phyloP scores from a whole-genome alignment of 2,888 invertebrate species.

The Smittia sp. region DNA sequence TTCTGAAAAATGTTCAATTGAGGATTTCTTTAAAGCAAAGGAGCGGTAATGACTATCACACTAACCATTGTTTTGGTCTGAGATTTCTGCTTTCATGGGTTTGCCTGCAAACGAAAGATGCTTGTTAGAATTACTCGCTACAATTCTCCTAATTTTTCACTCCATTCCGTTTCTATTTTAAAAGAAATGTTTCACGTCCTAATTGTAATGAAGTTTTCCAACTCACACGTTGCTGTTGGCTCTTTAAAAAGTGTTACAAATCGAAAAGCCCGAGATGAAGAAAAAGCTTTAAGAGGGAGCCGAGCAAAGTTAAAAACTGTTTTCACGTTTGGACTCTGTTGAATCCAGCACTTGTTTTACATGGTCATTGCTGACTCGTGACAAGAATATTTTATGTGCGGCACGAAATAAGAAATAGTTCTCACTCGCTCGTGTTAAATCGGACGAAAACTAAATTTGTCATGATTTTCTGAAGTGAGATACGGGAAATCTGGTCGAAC shows the following conservation, averaged over 20 bases:
- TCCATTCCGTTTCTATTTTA: not conserved
- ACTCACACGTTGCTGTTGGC: no score
- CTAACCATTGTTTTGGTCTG: conserved; percentile 21
- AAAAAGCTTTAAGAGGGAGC: no score
- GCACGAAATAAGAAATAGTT: conserved; percentile 9
- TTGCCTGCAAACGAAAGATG: not conserved
- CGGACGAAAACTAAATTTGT: conserved; percentile 18
- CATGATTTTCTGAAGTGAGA: not conserved
- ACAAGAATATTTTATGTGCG: conserved; percentile 13
- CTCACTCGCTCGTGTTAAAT: conserved; percentile 14
- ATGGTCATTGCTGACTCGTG: conserved; percentile 25
- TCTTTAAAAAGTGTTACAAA: no score
- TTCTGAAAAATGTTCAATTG: conserved; percentile 45
- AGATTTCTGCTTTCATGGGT: not conserved
- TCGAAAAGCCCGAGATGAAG: no score
- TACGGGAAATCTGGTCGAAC: no score
- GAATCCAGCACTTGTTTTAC: conserved; percentile 22
- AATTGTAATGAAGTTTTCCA: not conserved
- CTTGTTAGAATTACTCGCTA: not conserved
- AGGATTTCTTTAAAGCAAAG: not conserved
- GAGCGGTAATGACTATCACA: not conserved
- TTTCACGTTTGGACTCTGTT: not conserved
- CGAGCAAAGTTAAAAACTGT: no score
- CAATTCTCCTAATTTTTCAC: not conserved
- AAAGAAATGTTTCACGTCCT: not conserved